Base-by-base conservation (phyloP, 2,888 invertebrate species). In the Lasioglossum figueresi region DNA sequence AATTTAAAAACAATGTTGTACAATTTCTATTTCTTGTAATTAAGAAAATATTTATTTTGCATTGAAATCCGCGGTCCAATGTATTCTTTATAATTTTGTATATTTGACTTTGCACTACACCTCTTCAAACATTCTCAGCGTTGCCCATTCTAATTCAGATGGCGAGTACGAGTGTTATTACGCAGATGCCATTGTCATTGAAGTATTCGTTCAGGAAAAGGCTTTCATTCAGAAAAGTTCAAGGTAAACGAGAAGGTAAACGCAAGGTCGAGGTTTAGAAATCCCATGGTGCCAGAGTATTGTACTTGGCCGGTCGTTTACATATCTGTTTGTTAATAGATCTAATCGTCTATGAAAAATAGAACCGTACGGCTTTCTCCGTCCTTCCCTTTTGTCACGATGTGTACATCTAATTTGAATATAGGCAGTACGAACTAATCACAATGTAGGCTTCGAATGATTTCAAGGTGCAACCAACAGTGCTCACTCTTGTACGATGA, bases 401-500 rank as follows among this genome's bases (percentile, higher is more conserved):
- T 23, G 23, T 68, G 37, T 23, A 68, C 68, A 37, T 23, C 37
- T 68, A 23, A 68, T 68, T 68, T 37, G 68, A 68, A 68, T 68
- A 37, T 66, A 19, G 23, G 40, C 40, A 70, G 80, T 45, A 40
- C 48, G 76, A 68, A 80, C 82, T 83, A 88, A 86, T 87, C 79
- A 78, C 48, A 14, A 23, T 45, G 63, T 72, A 73, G 79, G 77
- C 71, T 84, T 84, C 84, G 48, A 76, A 71, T 48, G 63, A 86
- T 81, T 19, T 43, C 68, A 68, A 68, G 68, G 68, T 37, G 37
- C 63, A 76, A 77, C 40, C 68, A 31, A 76, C 37, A 43, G 12
- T 16, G 52, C 34, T 19, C 88, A 52, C 81, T 86, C 27, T 63
- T 34, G 63, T 66, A 27, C 70, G 72, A 80, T 88, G 88, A 89